A percentile compares a stretch with the other conserved stretches of the same genome.
These are phyloP conservation scores for Drosophila oshimai DNA, from an alignment of 1,140 invertebrate species.

Conservation along the genomic window DNA sequence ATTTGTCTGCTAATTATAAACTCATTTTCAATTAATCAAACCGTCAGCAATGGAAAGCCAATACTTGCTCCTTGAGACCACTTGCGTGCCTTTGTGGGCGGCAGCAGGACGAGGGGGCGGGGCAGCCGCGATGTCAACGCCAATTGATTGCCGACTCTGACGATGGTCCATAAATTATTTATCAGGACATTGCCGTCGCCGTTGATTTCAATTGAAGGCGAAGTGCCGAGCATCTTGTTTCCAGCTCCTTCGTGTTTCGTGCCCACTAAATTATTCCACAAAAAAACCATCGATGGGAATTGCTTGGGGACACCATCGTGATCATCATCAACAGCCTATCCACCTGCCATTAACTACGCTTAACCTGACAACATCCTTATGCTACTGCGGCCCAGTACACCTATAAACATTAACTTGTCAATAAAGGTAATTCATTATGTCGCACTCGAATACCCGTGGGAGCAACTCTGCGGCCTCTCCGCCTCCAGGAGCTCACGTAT, in stretches of 20 bases:
- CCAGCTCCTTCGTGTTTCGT: conserved; percentile 15
- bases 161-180: conserved; percentile 58
- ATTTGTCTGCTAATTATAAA: conserved; percentile 65
- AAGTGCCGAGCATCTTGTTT: conserved; percentile 45
- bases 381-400: conserved; percentile 37
- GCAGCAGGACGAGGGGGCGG: background rate
- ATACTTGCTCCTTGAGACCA: conserved; percentile 28
- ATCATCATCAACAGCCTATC: conserved; percentile 75
- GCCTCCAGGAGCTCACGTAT: background rate
- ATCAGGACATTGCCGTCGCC: conserved; percentile 45
- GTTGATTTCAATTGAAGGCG: conserved; percentile 68
- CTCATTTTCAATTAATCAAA: conserved; percentile 78
- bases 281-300: conserved; percentile 38
- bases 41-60: conserved; percentile 23
- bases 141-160: conserved; percentile 61
- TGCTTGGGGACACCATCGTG: conserved; percentile 56
- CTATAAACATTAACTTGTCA: conserved; percentile 82
- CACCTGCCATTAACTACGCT: conserved; percentile 65
- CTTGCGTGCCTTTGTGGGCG: conserved; percentile 26
- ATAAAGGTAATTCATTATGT: conserved; percentile 83
- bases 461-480: conserved; percentile 14
- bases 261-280: conserved; percentile 69
- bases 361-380: conserved; percentile 37
- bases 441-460: conserved; percentile 66
- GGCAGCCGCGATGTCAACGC: conserved; percentile 55